Conservation (phyloP, 1,140 invertebrate species). For the Trachymyrmex cornetzi region DNA sequence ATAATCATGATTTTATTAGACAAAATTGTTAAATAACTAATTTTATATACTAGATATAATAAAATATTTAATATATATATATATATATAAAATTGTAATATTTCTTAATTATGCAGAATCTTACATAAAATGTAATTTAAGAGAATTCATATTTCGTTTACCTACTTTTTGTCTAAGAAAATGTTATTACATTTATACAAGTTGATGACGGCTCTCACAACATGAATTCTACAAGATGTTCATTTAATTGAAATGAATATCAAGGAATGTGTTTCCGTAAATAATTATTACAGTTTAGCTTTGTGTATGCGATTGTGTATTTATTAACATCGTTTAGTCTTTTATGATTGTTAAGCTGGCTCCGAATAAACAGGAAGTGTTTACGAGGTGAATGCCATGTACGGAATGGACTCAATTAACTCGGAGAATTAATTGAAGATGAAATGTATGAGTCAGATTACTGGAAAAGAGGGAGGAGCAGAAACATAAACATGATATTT, state of each 20-base stretch:
- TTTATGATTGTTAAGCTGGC: neutral
- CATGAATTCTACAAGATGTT: neutral
- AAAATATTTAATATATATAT: too few species aligned
- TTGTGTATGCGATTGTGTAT: neutral
- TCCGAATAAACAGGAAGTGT: conserved; percentile 52
- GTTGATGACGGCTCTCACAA: neutral
- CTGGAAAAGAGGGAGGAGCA: neutral
- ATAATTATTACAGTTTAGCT: conserved; percentile 41
- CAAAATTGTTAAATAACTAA: neutral
- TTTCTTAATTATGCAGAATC: neutral
- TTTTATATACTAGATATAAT: neutral
- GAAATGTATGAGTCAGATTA: conserved; percentile 21
- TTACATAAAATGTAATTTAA: neutral
- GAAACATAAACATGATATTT: conserved; percentile 26
- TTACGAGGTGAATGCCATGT: conserved; percentile 4
- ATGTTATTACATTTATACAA: too few species aligned
- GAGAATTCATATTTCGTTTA: neutral
- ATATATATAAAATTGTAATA: neutral
- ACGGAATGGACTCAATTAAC: conserved; percentile 51
- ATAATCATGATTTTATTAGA: neutral
- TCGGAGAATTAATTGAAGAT: conserved; percentile 57
- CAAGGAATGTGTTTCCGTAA: neutral
- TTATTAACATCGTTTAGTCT: conserved; percentile 2
- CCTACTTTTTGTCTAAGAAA: neutral
- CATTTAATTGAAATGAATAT: conserved; percentile 55